These are phyloP conservation scores for Galerucella pusilla DNA, from an alignment of 2,888 invertebrate species.

Conservation along the genomic window DNA sequence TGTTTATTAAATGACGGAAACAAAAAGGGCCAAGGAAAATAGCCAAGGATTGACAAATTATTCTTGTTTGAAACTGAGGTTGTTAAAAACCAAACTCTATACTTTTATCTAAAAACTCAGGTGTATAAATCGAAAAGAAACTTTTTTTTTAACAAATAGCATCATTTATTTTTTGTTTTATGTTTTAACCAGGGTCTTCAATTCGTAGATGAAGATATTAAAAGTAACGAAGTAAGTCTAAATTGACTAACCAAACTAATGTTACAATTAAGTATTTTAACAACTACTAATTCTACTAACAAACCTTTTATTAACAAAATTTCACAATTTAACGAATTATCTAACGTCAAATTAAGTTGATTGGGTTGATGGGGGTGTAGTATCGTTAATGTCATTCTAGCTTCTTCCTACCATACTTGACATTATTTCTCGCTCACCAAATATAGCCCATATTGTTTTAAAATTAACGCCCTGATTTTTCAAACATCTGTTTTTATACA, in stretches of 20 bases:
- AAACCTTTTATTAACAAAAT: not conserved
- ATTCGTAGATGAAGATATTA: slow-evolving; percentile 55
- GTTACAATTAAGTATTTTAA: slow-evolving; percentile 14
- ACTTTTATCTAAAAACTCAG: not conserved
- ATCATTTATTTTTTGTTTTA: slow-evolving; percentile 48
- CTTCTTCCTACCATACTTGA: too few species aligned
- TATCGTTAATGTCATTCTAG: too few species aligned
- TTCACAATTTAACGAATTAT: too few species aligned
- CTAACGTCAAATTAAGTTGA: too few species aligned
- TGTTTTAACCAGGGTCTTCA: slow-evolving; percentile 59
- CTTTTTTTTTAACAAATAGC: slow-evolving; percentile 16
- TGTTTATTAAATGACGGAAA: too few species aligned
- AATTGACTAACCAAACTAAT: slow-evolving; percentile 18
- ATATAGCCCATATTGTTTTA: too few species aligned
- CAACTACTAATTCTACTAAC: not conserved
- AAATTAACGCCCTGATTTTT: too few species aligned
- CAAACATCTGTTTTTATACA: too few species aligned
- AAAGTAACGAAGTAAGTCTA: slow-evolving; percentile 57
- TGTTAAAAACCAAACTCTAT: not conserved
- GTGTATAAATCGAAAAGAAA: not conserved
- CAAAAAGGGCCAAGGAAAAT: too few species aligned
- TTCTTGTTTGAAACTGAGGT: not conserved
- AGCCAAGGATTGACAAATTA: not conserved
- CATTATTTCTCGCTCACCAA: too few species aligned
- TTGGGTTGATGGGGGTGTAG: too few species aligned